phyloP scores from a whole-genome alignment of 2,888 invertebrate genomes.

The Agrotis exclamationis region DNA sequence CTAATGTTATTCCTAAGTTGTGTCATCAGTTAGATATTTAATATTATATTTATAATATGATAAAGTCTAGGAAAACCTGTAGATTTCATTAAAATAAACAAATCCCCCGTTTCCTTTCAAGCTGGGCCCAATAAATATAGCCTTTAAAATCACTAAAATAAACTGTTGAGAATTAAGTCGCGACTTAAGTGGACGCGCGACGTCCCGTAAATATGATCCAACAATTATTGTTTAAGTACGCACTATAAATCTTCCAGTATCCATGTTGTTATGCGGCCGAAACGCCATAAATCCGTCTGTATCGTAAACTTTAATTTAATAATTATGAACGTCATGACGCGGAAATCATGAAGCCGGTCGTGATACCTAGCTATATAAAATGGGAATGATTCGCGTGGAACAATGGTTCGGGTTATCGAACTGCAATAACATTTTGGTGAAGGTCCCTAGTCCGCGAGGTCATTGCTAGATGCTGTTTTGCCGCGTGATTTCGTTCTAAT shows the following conservation, averaged over 20 bases:
- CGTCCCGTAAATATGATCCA: slow-evolving; percentile 57
- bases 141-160: slow-evolving; percentile 22
- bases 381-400: slow-evolving; percentile 85
- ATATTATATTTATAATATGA: not conserved
- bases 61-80: not conserved
- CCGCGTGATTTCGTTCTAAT: slow-evolving; percentile 63
- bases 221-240: slow-evolving; percentile 70
- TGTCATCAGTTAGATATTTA: not conserved
- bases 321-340: slow-evolving; percentile 85
- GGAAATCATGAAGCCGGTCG: slow-evolving; percentile 87
- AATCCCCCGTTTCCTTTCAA: slow-evolving; percentile 25
- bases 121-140: slow-evolving; percentile 21
- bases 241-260: slow-evolving; percentile 70
- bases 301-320: slow-evolving; percentile 83
- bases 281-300: slow-evolving; percentile 76
- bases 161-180: slow-evolving; percentile 2
- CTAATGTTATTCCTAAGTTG: not conserved
- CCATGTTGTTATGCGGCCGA: slow-evolving; percentile 64
- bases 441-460: slow-evolving; percentile 87
- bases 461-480: slow-evolving; percentile 73
- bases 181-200: slow-evolving; percentile 29
- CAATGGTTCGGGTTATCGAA: slow-evolving; percentile 87
- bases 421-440: slow-evolving; percentile 88
- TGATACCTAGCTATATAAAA: slow-evolving; percentile 81
- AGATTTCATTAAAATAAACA: slow-evolving; percentile 3